Evolutionary conservation across 2,888 invertebrate species (phyloP), one percentile per base, ranked within the genome.

Genomic region (Netelia virgata): DNA sequence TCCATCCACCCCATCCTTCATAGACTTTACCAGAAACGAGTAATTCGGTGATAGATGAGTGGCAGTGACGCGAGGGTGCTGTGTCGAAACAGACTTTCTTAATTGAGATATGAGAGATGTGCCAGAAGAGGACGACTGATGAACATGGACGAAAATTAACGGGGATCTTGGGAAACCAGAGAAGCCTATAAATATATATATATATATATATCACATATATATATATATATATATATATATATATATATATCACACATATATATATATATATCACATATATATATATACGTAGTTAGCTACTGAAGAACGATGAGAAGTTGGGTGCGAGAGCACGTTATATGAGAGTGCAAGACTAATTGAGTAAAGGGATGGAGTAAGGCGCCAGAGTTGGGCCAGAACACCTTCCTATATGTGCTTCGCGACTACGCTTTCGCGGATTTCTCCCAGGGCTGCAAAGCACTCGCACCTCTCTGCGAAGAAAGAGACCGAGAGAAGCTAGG

Each of bases 331-430:
- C 36, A 61, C 53, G 66, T 77, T 78, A 73, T 50, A 43, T 50
- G 79, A 69, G 55, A 79, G 69, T 70, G 70, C 23, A 79, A 79
- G 83, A 75, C 83, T 83, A 83, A 83, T 83, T 83, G 75, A 64
- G 57, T 79, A 41, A 75, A 55, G 73, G 68, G 74, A 43, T 36
- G 20, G 18, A 57, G 64, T 66, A 50, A 53, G 63, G 68, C 41
- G 53, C 63, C 10, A 18, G 78, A 70, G 78, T 70, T 50, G 20
- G 50, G 53, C 53, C 63, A 70, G 57, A 10, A 57, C 57, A 57
- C 18, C 57, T 18, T 16, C 18, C 10, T 14, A 72, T 23, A 55
- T 41, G 28, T 70, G 20, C 43, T 55, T 43, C 59, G 64, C 1
- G 64, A 18, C 9, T 18, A 18, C 16, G 8, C 64, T 36, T n/a